These are phyloP conservation scores for Eriosoma lanigerum DNA, from an alignment of 1,140 invertebrate genomes.

Conservation along the genomic window DNA sequence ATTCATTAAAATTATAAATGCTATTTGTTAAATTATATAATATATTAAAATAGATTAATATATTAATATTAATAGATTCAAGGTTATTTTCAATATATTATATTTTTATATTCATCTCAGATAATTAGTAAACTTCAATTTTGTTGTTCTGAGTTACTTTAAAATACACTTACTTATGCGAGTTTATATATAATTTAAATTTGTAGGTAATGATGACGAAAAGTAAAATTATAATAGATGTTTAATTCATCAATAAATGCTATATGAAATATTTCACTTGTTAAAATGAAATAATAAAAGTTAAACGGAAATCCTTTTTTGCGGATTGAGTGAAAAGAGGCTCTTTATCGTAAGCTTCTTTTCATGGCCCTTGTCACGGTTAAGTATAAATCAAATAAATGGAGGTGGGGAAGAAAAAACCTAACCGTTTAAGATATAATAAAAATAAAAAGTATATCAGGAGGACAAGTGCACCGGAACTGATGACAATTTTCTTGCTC, in stretches of 20 bases:
- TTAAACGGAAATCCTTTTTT: constrained; percentile 27
- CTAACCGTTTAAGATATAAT: constrained; percentile 39
- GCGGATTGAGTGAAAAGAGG: not conserved
- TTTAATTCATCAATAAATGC: constrained; percentile 7
- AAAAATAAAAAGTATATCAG: constrained; percentile 28
- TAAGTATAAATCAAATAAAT: constrained; percentile 30
- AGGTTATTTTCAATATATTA: too few species aligned
- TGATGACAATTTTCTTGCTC: constrained; percentile 48
- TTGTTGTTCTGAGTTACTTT: too few species aligned
- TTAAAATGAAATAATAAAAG: constrained; percentile 31
- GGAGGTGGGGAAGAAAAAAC: constrained; percentile 4
- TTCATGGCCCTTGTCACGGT: not conserved
- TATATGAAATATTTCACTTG: not conserved
- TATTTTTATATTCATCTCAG: too few species aligned
- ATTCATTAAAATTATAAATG: too few species aligned
- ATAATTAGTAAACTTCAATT: too few species aligned
- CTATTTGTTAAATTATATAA: too few species aligned
- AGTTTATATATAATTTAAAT: not conserved
- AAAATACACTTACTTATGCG: not conserved
- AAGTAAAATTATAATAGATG: not conserved
- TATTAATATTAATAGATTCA: too few species aligned
- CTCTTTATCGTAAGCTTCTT: constrained; percentile 35
- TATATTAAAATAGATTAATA: too few species aligned
- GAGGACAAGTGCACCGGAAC: constrained; percentile 34
- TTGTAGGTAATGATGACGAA: not conserved